These are phyloP conservation scores for Yoshiicerus persimilis DNA, from an alignment of 1,140 invertebrate species.

Conservation along the genomic window DNA sequence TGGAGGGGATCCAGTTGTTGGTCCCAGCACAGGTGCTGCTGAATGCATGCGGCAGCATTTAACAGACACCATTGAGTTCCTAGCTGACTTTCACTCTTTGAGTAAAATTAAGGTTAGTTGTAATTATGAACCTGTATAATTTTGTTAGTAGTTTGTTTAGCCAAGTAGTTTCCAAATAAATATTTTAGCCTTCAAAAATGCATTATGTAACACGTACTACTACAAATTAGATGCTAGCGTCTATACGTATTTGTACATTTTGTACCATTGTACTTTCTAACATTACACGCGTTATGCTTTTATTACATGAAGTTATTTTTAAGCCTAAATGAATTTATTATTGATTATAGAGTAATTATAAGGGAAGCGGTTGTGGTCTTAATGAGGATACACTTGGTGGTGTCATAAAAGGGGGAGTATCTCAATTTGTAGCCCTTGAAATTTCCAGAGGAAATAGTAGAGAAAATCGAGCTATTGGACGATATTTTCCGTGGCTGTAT, in stretches of 20 bases:
- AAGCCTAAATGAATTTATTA: background rate
- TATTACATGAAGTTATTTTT: background rate
- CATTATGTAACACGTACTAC: too few relatives aligned
- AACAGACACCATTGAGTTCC: slow-evolving; percentile 91
- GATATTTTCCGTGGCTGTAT: slow-evolving; percentile 91
- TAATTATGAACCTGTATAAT: slow-evolving; percentile 58
- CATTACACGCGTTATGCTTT: background rate
- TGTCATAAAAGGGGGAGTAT: slow-evolving; percentile 90
- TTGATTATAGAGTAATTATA: slow-evolving; percentile 71
- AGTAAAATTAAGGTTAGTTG: slow-evolving; percentile 98
- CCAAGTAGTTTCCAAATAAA: too few relatives aligned
- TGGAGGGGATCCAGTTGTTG: slow-evolving; percentile 58
- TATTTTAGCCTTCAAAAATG: too few relatives aligned
- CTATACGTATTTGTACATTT: too few relatives aligned
- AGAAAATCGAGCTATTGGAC: slow-evolving; percentile 78
- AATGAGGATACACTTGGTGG: slow-evolving; percentile 95
- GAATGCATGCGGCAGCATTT: slow-evolving; percentile 92
- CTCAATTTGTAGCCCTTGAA: slow-evolving; percentile 92
- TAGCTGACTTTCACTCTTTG: slow-evolving; percentile 93
- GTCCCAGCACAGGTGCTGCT: slow-evolving; percentile 79
- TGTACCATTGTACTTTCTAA: background rate
- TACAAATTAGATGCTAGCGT: too few relatives aligned
- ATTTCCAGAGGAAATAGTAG: slow-evolving; percentile 81
- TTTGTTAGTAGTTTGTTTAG: too few relatives aligned
- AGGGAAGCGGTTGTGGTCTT: slow-evolving; percentile 73